A percentile compares a stretch with the other conserved stretches of the same genome.
These are phyloP conservation scores for Dynastes hyllus DNA, from an alignment of 2,888 invertebrate genomes.

Conservation along the genomic window DNA sequence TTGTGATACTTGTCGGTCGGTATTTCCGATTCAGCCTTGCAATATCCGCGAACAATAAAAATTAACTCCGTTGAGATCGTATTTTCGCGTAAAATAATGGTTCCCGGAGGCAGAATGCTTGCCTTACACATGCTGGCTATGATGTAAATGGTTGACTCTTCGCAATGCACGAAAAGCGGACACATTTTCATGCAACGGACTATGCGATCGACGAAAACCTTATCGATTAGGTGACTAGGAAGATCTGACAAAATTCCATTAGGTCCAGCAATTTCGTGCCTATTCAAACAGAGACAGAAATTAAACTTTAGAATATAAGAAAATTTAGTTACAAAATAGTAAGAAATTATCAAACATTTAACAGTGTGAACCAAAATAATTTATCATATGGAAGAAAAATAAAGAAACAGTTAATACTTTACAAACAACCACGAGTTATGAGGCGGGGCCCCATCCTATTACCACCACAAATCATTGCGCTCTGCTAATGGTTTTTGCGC, in stretches of 20 bases:
- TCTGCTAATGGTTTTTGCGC: too few relatives aligned
- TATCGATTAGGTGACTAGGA: constrained; percentile 49
- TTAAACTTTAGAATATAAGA: neutral
- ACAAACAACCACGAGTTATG: too few relatives aligned
- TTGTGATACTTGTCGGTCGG: constrained; percentile 53
- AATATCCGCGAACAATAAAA: constrained; percentile 54
- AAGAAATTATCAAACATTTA: neutral
- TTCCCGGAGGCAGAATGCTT: constrained; percentile 52
- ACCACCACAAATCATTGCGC: too few relatives aligned
- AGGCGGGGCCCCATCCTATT: too few relatives aligned
- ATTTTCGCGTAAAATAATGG: constrained; percentile 42
- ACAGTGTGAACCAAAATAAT: too few relatives aligned
- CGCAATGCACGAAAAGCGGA: constrained; percentile 52
- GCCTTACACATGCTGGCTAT: constrained; percentile 36
- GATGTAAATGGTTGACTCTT: constrained; percentile 27
- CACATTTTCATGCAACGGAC: constrained; percentile 47
- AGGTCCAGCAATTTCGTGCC: constrained; percentile 39
- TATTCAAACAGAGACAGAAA: neutral
- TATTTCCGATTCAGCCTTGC: constrained; percentile 52
- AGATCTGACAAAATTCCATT: constrained; percentile 51
- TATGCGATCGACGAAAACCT: constrained; percentile 49
- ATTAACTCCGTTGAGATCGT: constrained; percentile 41
- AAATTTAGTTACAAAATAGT: neutral
- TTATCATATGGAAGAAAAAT: too few relatives aligned
- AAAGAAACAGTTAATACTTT: too few relatives aligned